phyloP scores from a whole-genome alignment of 2,113 vertebrate genomes.

The Misgurnus anguillicaudatus region DNA sequence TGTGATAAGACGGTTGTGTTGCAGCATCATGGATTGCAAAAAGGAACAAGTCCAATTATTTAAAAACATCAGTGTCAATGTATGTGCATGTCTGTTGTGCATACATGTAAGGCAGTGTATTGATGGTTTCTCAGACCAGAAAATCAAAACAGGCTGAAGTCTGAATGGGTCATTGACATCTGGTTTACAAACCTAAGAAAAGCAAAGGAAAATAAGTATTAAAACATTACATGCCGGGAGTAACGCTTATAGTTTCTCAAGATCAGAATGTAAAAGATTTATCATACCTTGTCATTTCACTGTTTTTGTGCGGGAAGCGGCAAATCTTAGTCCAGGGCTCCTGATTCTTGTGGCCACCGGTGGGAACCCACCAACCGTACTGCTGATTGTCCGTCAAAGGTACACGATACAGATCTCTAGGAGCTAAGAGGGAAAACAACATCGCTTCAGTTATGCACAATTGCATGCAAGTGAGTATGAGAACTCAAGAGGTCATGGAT shows the following conservation, averaged over 20 bases:
- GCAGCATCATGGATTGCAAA: not conserved
- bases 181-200: constrained; percentile 73
- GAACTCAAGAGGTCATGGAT: no score
- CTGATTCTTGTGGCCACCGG: constrained; percentile 19
- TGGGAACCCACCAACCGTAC: constrained; percentile 75
- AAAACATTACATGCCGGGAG: not conserved
- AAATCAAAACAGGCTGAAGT: constrained; percentile 67
- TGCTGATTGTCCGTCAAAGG: constrained; percentile 78
- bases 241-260: not conserved
- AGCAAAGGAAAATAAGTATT: constrained; percentile 16
- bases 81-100: not conserved
- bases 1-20: no score
- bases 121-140: not conserved
- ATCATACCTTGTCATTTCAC: constrained; percentile 77
- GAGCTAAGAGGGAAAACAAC: constrained; percentile 64
- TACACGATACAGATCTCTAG: constrained; percentile 75
- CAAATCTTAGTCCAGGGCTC: constrained; percentile 69
- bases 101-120: not conserved
- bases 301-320: constrained; percentile 68
- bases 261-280: not conserved
- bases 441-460: not conserved
- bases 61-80: no score
- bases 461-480: not conserved
- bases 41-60: no score
- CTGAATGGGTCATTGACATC: constrained; percentile 62